Evolutionary conservation across 92 coral and sea anemone genomes (phyloP), one percentile per base, ranked within the genome.

Genomic region (Phenganax stokvisi): DNA sequence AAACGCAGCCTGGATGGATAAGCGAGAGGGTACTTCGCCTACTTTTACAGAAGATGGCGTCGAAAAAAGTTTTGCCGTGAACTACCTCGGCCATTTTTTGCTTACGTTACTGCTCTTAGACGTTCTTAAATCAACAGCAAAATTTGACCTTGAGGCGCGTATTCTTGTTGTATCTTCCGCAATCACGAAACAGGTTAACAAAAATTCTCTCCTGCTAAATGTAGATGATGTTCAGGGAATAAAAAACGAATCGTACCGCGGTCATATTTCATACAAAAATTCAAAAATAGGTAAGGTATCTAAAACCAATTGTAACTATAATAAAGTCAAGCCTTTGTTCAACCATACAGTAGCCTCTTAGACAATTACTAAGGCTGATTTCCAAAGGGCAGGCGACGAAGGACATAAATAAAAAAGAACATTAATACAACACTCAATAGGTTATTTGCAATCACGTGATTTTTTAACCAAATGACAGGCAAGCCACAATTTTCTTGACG

Each of bases 11-110:
- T 79, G 83, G 83, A 79, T 64, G 83, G 83, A 79, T 52, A 79
- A 65, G 31, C 12, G 25, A 7, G 13, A 61, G 31, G 0, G 51
- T 52, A 79, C 60, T 27, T 16, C 44, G 51, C 83, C 74, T 16
- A 54, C 68, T 15, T 86, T 81, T 51, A 86, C 89, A n/a, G 89
- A 81, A 47, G 83, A 86, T 53, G 86, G 86, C 8, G 76, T 81
- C 58, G 89, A 86, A 54, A 84, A 75, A 53, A 86, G 85, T 10
- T 86, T 86, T 54, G 89, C 81, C 15, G 83, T 86, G 54, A 86
- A 86, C 67, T 81, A 86, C 54, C 51, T 86, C 12, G 83, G 89
- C 1, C 89, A 86, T 61, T 86, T 86, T 76, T 80, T 86, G 73
- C 71, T 83, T 30, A 83, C 89, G 15, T 52, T 73, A 12, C 67